phyloP scores from a whole-genome alignment of 2,888 invertebrate genomes.

The Willowsia nigromaculata region DNA sequence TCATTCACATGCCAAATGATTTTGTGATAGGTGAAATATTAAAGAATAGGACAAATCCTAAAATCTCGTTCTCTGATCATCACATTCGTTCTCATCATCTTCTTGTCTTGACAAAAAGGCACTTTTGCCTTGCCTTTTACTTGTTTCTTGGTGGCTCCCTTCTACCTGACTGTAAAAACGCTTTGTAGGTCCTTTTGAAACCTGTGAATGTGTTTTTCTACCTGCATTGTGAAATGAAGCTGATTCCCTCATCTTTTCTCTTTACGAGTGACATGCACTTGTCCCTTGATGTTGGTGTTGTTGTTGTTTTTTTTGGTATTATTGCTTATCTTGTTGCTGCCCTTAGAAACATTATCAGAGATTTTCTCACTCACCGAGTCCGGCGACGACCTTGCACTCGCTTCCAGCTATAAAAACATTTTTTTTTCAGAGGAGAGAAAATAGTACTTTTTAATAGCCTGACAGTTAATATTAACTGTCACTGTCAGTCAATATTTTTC shows the following conservation, averaged over 20 bases:
- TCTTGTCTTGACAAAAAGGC: conserved; percentile 54
- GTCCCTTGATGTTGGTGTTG: conserved; percentile 21
- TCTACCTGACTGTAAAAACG: conserved; percentile 47
- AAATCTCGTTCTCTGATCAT: conserved; percentile 42
- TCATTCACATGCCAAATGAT: too few relatives aligned
- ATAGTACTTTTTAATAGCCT: not conserved
- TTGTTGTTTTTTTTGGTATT: conserved; percentile 47
- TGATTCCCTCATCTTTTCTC: not conserved
- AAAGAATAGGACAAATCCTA: conserved; percentile 7
- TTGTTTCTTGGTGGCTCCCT: conserved; percentile 62
- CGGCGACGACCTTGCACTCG: conserved; percentile 50
- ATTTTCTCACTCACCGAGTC: not conserved
- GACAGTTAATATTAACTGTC: conserved; percentile 60
- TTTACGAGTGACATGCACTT: conserved; percentile 59
- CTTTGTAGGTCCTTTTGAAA: conserved; percentile 38
- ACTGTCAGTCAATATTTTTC: conserved; percentile 25
- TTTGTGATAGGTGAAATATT: conserved; percentile 5
- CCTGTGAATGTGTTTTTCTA: conserved; percentile 11
- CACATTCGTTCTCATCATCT: conserved; percentile 10
- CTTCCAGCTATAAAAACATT: not conserved
- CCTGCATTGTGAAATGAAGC: not conserved
- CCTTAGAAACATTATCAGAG: not conserved
- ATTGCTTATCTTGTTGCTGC: not conserved
- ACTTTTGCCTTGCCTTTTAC: conserved; percentile 57
- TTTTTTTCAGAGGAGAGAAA: not conserved